Evolutionary conservation across 2,888 invertebrate genomes (phyloP).

Genomic region (Cyclophora albipunctata): DNA sequence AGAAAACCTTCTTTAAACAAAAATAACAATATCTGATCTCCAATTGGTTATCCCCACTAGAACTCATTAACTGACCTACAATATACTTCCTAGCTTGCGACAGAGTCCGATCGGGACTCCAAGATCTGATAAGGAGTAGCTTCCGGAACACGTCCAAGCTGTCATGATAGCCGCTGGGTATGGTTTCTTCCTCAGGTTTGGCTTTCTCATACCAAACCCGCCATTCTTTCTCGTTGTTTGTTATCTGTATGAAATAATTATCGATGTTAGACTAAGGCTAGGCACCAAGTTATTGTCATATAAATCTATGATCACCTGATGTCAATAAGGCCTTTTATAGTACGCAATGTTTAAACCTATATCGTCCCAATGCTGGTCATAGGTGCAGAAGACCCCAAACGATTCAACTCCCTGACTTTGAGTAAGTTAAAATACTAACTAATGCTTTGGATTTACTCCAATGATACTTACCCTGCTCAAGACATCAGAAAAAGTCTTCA

Average conservation of each 20-base stretch:
- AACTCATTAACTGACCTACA: conserved; percentile 72
- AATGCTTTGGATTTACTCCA: no score
- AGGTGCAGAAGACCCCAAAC: no score
- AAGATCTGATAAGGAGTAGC: conserved; percentile 89
- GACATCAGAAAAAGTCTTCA: conserved; percentile 86
- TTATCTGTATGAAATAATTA: conserved; percentile 73
- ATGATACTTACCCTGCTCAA: conserved; percentile 78
- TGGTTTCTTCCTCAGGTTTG: conserved; percentile 91
- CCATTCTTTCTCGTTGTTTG: conserved; percentile 92
- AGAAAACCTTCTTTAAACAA: no score
- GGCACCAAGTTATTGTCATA: no score
- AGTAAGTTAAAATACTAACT: no score
- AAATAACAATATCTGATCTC: no score
- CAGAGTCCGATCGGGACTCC: conserved; percentile 96
- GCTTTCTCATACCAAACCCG: conserved; percentile 93
- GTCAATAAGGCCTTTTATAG: no score
- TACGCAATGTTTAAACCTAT: no score
- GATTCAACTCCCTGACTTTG: no score
- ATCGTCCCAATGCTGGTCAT: no score
- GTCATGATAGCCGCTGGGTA: conserved; percentile 92
- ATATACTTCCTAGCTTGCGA: conserved; percentile 95
- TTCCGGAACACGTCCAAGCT: conserved; percentile 92
- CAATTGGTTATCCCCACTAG: no score
- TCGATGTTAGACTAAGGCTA: background rate
- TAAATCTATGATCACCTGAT: no score